A percentile compares a stretch with the other conserved stretches of the same genome.
phyloP scores from a whole-genome alignment of 2,888 invertebrate species.

The Ctena decussata region DNA sequence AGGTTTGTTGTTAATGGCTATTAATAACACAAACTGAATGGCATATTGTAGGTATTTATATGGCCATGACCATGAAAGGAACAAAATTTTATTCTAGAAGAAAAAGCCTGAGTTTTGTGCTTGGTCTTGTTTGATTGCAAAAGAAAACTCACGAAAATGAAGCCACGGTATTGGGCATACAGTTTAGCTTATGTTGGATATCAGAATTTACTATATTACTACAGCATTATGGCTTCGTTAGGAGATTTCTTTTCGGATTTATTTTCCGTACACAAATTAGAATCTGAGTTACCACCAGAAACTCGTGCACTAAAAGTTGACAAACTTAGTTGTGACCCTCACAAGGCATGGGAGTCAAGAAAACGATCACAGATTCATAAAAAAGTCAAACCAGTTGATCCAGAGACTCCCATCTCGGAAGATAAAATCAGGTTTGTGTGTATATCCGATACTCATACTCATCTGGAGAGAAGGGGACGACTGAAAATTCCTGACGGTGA shows the following conservation, averaged over 20 bases:
- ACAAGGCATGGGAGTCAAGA: slow-evolving; percentile 60
- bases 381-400: slow-evolving; percentile 65
- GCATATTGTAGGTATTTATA: too few relatives aligned
- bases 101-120: too few relatives aligned
- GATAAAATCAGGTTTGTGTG: slow-evolving; percentile 91
- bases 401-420: slow-evolving; percentile 67
- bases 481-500: slow-evolving; percentile 91
- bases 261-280: background rate
- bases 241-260: background rate
- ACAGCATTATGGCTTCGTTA: background rate
- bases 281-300: background rate
- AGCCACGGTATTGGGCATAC: background rate
- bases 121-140: too few relatives aligned
- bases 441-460: slow-evolving; percentile 94
- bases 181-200: background rate
- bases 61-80: too few relatives aligned
- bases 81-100: too few relatives aligned
- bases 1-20: too few relatives aligned
- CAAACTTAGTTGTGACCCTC: slow-evolving; percentile 48
- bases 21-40: too few relatives aligned
- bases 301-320: slow-evolving; percentile 24
- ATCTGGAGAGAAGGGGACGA: slow-evolving; percentile 88
- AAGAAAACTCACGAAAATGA: too few relatives aligned
- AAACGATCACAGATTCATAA: slow-evolving; percentile 51
- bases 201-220: background rate